phyloP scores from a whole-genome alignment of 1,140 invertebrate species.

The Plectus sambesii region DNA sequence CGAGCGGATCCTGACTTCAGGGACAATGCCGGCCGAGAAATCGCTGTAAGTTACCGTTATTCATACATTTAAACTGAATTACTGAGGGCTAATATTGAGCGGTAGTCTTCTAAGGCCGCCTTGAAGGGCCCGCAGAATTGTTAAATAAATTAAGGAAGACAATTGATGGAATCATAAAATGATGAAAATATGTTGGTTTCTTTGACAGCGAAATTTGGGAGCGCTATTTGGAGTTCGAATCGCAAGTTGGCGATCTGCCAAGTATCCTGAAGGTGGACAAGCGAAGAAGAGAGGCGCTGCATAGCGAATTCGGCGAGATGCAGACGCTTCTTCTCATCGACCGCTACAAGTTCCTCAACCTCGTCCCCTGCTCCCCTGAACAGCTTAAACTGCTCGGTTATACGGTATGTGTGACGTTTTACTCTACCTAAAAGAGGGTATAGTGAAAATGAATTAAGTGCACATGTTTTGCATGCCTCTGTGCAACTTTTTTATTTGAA shows the following conservation, averaged over 20 bases:
- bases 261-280: constrained; percentile 96
- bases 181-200: constrained; percentile 12
- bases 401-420: constrained; percentile 19
- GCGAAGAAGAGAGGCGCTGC: constrained; percentile 71
- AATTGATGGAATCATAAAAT: constrained; percentile 15
- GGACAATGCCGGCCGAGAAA: constrained; percentile 77
- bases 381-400: constrained; percentile 42
- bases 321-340: constrained; percentile 39
- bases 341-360: constrained; percentile 41
- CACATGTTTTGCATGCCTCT: too few relatives aligned
- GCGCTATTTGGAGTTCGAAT: constrained; percentile 92
- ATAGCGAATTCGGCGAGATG: constrained; percentile 55
- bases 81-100: constrained; percentile 7
- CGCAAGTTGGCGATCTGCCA: constrained; percentile 91
- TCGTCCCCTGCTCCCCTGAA: constrained; percentile 37
- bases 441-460: too few relatives aligned
- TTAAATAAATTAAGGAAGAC: constrained; percentile 15
- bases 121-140: too few relatives aligned
- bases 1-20: constrained; percentile 84
- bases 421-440: too few relatives aligned
- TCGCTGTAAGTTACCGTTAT: constrained; percentile 62
- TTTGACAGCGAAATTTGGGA: constrained; percentile 86
- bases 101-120: too few relatives aligned
- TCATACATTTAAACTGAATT: constrained; percentile 10
- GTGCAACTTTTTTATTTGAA: too few relatives aligned